Conservation (phyloP, 2,113 vertebrate genomes). For the Indri indri region DNA sequence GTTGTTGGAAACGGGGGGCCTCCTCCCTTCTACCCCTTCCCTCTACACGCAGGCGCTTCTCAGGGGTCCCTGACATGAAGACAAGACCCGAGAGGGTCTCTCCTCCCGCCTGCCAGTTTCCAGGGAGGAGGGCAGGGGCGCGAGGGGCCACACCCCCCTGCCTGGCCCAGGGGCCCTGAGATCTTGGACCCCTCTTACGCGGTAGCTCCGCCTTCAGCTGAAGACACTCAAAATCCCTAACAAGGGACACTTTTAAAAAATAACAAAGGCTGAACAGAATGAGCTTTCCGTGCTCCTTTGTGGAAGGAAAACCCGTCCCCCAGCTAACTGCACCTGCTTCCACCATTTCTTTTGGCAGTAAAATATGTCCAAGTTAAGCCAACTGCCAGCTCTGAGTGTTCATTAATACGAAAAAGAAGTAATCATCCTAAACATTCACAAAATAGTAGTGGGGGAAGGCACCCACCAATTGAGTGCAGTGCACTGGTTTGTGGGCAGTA, state of each 20-base stretch:
- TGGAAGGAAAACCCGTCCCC: neutral
- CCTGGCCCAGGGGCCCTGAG: neutral
- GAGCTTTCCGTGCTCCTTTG: neutral
- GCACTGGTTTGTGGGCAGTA: neutral
- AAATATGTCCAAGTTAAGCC: conserved; percentile 56
- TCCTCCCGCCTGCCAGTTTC: neutral
- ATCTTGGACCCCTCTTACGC: neutral
- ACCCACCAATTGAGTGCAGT: neutral
- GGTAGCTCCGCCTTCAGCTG: neutral
- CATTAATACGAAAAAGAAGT: conserved; percentile 44
- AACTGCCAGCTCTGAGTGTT: conserved; percentile 4
- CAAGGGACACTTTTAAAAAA: neutral
- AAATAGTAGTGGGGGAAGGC: neutral
- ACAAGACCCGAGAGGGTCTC: neutral
- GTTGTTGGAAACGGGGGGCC: neutral
- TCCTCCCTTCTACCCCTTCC: neutral
- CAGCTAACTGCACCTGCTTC: neutral
- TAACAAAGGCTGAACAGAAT: neutral
- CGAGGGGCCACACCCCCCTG: neutral
- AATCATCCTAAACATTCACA: conserved; percentile 39
- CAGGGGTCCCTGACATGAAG: neutral
- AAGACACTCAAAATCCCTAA: neutral
- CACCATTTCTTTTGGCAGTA: neutral
- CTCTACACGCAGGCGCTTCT: neutral
- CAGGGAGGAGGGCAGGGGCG: neutral